Evolutionary conservation across 2,113 vertebrate species (phyloP), one percentile per base, ranked within the genome.

Genomic region (Epinephelus lanceolatus): DNA sequence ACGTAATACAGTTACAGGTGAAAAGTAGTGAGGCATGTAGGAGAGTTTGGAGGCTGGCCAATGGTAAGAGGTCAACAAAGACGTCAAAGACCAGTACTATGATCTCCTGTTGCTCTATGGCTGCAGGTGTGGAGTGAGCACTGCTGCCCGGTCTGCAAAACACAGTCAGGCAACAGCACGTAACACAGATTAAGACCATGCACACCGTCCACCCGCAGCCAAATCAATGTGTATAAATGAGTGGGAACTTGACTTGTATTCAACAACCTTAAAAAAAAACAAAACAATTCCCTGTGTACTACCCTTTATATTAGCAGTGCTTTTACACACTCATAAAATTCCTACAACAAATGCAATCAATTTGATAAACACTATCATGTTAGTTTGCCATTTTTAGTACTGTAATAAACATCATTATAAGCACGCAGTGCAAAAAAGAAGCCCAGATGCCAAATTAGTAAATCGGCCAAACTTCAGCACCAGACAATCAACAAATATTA

Each of bases 31-130:
- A 3, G 49, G 21, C 56, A 19, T 96, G 95, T 96, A 37, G 94
- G 95, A 95, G 94, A 94, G 40, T 93, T 93, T 94, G 95, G 95
- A 96, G 95, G 95, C 95, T 92, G 95, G 49, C 90, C 91, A 47
- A 92, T 91, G 94, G 88, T 89, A 19, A 78, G 55, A 37, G 37
- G 93, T 93, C 95, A 37, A 5, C 37, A 25, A 47, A 72, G 93
- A 95, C 93, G 40, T 93, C 94, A 95, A 91, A 61, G 92, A 83
- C 93, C 95, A 95, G 95, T 96, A 96, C 95, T 96, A 96, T 96
- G 95, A 95, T 93, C 94, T 94, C 95, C 94, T 4, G 55, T 82
- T 92, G 63, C 61, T 96, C 90, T 96, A 76, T 93, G 95, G 95
- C 95, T 89, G 81, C 79, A 84, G 88, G 92, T 95, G 89, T 81